Base-by-base conservation (phyloP, 2,797 vertebrate species). In the Peromyscus melanophrys region DNA sequence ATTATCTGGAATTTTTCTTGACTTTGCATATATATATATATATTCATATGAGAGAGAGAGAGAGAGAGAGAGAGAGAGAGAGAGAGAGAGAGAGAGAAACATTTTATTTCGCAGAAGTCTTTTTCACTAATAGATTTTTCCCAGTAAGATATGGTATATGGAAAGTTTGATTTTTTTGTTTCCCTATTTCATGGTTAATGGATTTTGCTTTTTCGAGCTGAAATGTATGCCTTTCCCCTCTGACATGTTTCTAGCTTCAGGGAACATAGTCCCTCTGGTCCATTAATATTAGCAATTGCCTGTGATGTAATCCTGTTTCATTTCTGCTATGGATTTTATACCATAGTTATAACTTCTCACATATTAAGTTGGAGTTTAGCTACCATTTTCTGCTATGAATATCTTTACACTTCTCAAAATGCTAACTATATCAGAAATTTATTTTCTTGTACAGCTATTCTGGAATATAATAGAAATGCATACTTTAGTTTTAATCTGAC, bases 141-240 rank as follows among this genome's bases (percentile, higher is more conserved):
- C 19, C 82, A 90, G 95, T 86, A 88, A 82, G 94, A 83, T 91
- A 37, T 96, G 78, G 81, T 92, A 43, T 97, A 95, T 46, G 57
- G 96, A 97, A 98, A 97, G 83, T 87, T 97, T 97, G 92, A 97
- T 98, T 98, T 98, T 98, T 94, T 98, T 98, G 69, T 98, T 98
- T 98, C 61, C 49, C 63, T 98, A 63, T 98, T 98, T 98, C 95
- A 96, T 98, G 97, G 98, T 98, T 98, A 98, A 97, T 98, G 91
- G 96, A 97, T 98, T 99, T 98, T 97, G 55, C 96, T 98, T 98
- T 98, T 97, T 96, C 57, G 98, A 96, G 40, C 89, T 95, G 97
- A 98, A 98, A 97, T 98, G 92, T 97, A 78, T 98, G 92, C 96
- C 92, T 98, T 95, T 98, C 73, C 94, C 34, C 75, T 98, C 89